Conservation (phyloP, 2,113 vertebrate genomes). For the Bufo bufo region DNA sequence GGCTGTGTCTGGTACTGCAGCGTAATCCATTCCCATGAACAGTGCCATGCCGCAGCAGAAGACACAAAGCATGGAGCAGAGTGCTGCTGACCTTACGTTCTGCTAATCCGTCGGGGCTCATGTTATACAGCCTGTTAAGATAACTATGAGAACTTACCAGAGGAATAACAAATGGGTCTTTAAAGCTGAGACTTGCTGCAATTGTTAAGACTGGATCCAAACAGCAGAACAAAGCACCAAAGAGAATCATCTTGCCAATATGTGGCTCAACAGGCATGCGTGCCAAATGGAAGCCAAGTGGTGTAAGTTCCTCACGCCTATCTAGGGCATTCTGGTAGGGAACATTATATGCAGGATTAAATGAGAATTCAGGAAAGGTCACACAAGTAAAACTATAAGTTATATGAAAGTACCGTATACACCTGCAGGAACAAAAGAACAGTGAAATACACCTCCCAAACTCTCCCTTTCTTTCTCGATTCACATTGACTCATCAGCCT, state of each 20-base stretch:
- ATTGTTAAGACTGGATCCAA: conserved; percentile 93
- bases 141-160: conserved; percentile 75
- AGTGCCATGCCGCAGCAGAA: not conserved
- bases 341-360: not conserved
- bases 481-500: too few species aligned
- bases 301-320: conserved; percentile 87
- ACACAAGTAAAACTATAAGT: not conserved
- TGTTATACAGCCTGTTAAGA: not conserved
- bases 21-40: not conserved
- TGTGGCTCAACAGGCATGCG: conserved; percentile 93
- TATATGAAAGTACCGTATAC: too few species aligned
- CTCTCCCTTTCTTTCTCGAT: too few species aligned
- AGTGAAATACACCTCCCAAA: too few species aligned
- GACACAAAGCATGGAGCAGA: not conserved
- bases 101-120: not conserved
- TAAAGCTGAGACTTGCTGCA: conserved; percentile 97
- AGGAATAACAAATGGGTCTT: conserved; percentile 97
- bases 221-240: conserved; percentile 92
- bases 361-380: not conserved
- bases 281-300: conserved; percentile 90
- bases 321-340: conserved; percentile 88
- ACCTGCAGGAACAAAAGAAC: too few species aligned
- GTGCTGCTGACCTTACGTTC: too few species aligned
- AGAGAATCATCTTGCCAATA: conserved; percentile 97
- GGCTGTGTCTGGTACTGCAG: not conserved